These are phyloP conservation scores for Nettapus auritus DNA, from an alignment of 2,113 vertebrate species.

Conservation along the genomic window DNA sequence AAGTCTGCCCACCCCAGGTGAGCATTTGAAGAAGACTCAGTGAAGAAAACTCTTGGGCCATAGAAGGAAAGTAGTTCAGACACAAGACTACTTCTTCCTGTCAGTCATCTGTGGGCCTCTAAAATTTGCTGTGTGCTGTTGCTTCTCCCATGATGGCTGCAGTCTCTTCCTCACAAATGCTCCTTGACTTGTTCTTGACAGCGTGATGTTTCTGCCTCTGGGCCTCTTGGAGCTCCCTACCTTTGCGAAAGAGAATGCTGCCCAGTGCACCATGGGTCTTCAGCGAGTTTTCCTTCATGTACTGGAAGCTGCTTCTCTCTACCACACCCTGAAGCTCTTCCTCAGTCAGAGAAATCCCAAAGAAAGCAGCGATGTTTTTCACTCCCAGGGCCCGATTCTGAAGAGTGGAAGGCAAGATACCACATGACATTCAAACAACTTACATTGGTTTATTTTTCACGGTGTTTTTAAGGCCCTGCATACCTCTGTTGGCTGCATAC, in stretches of 20 bases:
- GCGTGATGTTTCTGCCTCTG: neutral
- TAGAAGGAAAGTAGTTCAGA: neutral
- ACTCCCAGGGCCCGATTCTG: conserved; percentile 21
- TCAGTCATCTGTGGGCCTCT: too few relatives aligned
- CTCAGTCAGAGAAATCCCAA: conserved; percentile 39
- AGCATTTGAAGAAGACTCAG: neutral
- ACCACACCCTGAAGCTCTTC: conserved; percentile 30
- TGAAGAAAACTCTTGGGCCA: neutral
- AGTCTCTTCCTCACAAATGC: neutral
- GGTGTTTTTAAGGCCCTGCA: neutral
- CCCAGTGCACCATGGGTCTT: conserved; percentile 26
- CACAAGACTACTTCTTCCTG: neutral
- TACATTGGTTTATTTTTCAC: neutral
- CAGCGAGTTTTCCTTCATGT: conserved; percentile 55
- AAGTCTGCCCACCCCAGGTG: neutral
- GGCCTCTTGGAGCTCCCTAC: neutral
- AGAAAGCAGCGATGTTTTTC: conserved; percentile 56
- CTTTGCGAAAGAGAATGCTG: conserved; percentile 49
- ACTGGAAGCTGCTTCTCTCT: conserved; percentile 56
- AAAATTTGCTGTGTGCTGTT: neutral
- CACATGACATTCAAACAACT: neutral
- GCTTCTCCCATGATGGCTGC: neutral
- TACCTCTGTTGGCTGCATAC: neutral
- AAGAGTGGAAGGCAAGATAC: neutral
- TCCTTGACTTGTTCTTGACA: neutral